Conservation (phyloP, 2,888 invertebrate species). For the Gandaritis pyraliata region DNA sequence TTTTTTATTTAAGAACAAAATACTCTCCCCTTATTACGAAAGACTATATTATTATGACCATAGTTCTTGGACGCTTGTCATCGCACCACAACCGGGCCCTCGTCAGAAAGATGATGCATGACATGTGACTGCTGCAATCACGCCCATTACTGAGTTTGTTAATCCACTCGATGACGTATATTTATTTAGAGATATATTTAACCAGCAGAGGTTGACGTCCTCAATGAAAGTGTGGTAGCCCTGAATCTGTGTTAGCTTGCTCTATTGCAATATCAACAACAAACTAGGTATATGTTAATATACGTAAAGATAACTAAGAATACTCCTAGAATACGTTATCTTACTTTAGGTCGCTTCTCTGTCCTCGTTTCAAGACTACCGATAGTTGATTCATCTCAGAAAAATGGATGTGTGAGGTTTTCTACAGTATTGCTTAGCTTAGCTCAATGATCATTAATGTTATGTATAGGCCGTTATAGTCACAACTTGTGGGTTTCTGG, state of each 20-base stretch:
- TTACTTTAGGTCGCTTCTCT: constrained; percentile 71
- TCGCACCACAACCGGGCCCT: constrained; percentile 44
- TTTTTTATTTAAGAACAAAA: constrained; percentile 19
- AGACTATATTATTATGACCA: neutral
- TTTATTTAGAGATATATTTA: constrained; percentile 52
- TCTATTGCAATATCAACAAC: constrained; percentile 52
- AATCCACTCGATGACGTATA: constrained; percentile 54
- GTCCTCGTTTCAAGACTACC: constrained; percentile 63
- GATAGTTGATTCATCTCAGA: constrained; percentile 50
- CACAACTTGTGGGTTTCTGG: constrained; percentile 27
- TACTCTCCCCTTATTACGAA: neutral
- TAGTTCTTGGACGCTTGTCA: constrained; percentile 47
- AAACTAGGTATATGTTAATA: constrained; percentile 55
- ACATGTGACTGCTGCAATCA: constrained; percentile 51
- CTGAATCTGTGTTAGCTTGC: constrained; percentile 49
- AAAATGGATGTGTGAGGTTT: constrained; percentile 34
- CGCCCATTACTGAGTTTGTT: constrained; percentile 52
- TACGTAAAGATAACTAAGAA: constrained; percentile 59
- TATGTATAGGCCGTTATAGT: constrained; percentile 32
- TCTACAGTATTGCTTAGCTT: constrained; percentile 18
- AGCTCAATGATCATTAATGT: constrained; percentile 25
- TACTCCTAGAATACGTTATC: constrained; percentile 72
- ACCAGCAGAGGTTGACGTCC: constrained; percentile 46
- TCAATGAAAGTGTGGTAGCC: constrained; percentile 44
- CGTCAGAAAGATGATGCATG: constrained; percentile 53